phyloP scores from a whole-genome alignment of 2,888 invertebrate species.

The Euplagia quadripunctaria region DNA sequence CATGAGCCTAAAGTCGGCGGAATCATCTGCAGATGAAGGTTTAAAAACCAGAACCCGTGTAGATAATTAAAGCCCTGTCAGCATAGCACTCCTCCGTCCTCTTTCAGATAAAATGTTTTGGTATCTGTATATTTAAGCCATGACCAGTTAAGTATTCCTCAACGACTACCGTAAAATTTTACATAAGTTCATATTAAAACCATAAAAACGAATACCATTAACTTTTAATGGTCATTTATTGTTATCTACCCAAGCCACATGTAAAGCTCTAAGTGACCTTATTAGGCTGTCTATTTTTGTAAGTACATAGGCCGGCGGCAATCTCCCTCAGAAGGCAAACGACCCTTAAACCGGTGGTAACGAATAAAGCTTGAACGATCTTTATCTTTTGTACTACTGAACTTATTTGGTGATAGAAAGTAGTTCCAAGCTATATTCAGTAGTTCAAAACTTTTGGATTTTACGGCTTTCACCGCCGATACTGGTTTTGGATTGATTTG shows the following conservation, averaged over 20 bases:
- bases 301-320: slow-evolving; percentile 13
- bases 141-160: background rate
- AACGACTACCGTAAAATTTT: background rate
- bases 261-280: slow-evolving; percentile 10
- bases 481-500: no score
- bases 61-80: no score
- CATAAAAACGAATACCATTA: background rate
- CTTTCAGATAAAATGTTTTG: no score
- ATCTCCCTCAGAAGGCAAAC: slow-evolving; percentile 38
- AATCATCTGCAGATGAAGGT: no score
- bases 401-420: slow-evolving; percentile 11
- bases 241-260: background rate
- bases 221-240: background rate
- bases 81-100: no score
- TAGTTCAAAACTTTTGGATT: background rate
- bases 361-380: slow-evolving; percentile 12
- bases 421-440: background rate
- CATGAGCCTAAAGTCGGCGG: no score
- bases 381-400: slow-evolving; percentile 17
- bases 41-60: no score
- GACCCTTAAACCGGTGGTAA: slow-evolving; percentile 30
- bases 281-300: slow-evolving; percentile 20
- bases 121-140: no score
- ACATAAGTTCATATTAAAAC: no score
- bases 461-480: no score